A percentile compares a stretch with the other conserved stretches of the same genome.
Evolutionary conservation across 2,888 invertebrate genomes (phyloP).

Genomic region (Ceramica pisi): DNA sequence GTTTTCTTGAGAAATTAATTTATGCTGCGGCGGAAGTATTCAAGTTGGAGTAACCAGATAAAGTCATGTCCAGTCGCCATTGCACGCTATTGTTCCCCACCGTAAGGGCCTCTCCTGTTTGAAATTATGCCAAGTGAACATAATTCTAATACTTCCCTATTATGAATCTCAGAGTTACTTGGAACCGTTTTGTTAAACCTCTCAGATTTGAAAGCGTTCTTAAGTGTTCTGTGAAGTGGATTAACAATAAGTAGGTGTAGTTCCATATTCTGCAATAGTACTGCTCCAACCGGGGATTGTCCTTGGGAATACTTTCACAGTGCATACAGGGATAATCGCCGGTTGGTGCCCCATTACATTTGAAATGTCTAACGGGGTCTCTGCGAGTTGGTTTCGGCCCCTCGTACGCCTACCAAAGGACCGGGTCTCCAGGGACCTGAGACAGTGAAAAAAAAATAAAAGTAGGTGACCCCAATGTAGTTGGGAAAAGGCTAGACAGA

Average conservation of each 20-base stretch:
- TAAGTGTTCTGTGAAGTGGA: constrained; percentile 33
- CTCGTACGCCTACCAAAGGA: too few species aligned
- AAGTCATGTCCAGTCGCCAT: constrained; percentile 55
- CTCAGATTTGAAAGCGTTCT: constrained; percentile 38
- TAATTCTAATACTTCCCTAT: constrained; percentile 41
- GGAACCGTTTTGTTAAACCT: constrained; percentile 15
- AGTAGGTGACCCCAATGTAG: too few species aligned
- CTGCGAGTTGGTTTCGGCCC: too few species aligned
- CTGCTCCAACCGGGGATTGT: too few species aligned
- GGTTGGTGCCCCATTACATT: too few species aligned
- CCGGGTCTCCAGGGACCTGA: too few species aligned
- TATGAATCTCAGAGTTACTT: constrained; percentile 28
- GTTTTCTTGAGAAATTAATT: constrained; percentile 27
- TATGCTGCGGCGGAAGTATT: constrained; percentile 14
- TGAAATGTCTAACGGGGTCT: too few species aligned
- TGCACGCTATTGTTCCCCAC: constrained; percentile 44
- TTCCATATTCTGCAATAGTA: too few species aligned
- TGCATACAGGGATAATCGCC: too few species aligned
- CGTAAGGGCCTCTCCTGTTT: constrained; percentile 38
- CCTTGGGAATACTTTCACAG: too few species aligned
- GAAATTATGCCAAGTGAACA: constrained; percentile 57
- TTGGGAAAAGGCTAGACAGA: too few species aligned
- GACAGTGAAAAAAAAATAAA: too few species aligned
- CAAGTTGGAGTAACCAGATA: constrained; percentile 31
- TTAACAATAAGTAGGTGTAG: background rate